phyloP scores from a whole-genome alignment of 2,888 invertebrate species.

The Cinara cedri region DNA sequence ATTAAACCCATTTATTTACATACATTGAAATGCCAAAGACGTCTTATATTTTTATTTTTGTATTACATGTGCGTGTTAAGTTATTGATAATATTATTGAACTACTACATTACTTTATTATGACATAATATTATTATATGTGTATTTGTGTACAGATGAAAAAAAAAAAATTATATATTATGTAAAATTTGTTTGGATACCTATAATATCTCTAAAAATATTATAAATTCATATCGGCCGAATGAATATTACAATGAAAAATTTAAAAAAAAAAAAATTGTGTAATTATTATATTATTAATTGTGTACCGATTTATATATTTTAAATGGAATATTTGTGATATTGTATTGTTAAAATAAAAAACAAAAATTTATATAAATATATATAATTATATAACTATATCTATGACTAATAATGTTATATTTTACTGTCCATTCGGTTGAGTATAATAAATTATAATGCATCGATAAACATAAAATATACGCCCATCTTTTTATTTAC shows the following conservation, averaged over 20 bases:
- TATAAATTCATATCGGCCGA: conserved; percentile 12
- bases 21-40: conserved; percentile 42
- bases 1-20: neutral
- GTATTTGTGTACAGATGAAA: conserved; percentile 36
- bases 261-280: conserved; percentile 15
- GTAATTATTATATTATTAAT: conserved; percentile 34
- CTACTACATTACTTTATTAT: neutral
- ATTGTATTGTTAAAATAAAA: conserved; percentile 43
- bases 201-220: neutral
- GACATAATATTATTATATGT: neutral
- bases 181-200: conserved; percentile 25
- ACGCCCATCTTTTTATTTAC: no score
- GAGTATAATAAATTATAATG: conserved; percentile 2
- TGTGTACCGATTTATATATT: conserved; percentile 48
- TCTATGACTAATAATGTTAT: conserved; percentile 37
- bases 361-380: neutral
- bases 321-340: conserved; percentile 53
- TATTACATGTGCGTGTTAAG: conserved; percentile 25
- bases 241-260: neutral
- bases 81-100: neutral
- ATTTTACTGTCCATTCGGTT: conserved; percentile 37
- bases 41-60: conserved; percentile 33
- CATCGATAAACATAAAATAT: no score
- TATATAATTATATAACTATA: conserved; percentile 1
- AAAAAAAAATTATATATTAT: neutral